Percentiles rank a stretch among this genome's conserved stretches.
These are phyloP conservation scores for Semotilus atromaculatus DNA, from an alignment of 2,797 vertebrate genomes.

Conservation along the genomic window DNA sequence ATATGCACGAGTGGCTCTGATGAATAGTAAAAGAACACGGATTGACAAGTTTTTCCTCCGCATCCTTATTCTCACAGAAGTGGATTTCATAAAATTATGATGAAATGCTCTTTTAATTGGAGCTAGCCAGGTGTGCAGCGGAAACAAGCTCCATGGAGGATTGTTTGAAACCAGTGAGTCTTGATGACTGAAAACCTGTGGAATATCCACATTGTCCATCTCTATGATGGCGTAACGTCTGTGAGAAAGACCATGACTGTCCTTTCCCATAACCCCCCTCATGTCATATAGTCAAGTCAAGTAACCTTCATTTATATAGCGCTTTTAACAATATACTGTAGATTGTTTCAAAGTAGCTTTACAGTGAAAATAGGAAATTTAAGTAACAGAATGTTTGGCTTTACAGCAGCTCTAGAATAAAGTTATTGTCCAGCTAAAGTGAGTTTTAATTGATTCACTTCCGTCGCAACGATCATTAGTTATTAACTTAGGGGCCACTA, in stretches of 20 bases:
- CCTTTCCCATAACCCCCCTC: background rate
- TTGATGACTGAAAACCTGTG: constrained; percentile 31
- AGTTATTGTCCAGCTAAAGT: too few species aligned
- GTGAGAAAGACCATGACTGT: background rate
- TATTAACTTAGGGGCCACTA: too few species aligned
- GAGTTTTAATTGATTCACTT: too few species aligned
- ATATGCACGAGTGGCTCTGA: constrained; percentile 6
- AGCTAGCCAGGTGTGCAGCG: background rate
- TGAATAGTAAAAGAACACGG: background rate
- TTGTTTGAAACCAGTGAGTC: constrained; percentile 55
- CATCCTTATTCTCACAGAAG: background rate
- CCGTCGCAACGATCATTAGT: too few species aligned
- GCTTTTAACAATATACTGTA: too few species aligned
- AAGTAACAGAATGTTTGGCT: too few species aligned
- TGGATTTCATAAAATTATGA: background rate
- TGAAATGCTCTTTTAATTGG: constrained; percentile 7
- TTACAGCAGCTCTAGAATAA: too few species aligned
- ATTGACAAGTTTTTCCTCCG: background rate
- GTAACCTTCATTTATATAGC: too few species aligned
- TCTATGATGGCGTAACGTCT: background rate
- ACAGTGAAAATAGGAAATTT: too few species aligned
- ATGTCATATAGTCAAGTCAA: background rate
- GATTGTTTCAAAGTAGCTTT: too few species aligned
- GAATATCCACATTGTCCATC: constrained; percentile 29
- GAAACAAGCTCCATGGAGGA: background rate